Percentiles rank a stretch among this genome's conserved stretches.
phyloP scores from a whole-genome alignment of 2,888 invertebrate genomes.

The Pachymerium ferrugineum region DNA sequence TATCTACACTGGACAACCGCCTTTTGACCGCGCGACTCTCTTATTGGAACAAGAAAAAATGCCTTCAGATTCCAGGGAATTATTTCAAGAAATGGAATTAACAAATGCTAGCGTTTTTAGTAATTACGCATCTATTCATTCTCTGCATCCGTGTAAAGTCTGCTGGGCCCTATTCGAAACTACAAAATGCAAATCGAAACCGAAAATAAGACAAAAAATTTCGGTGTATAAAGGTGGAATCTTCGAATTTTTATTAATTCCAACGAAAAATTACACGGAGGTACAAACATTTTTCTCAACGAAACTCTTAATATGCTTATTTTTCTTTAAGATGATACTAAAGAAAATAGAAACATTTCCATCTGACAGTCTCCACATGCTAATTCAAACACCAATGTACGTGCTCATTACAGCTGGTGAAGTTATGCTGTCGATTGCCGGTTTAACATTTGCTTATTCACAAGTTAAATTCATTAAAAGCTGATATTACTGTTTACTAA shows the following conservation, averaged over 20 bases:
- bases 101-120: neutral
- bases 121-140: neutral
- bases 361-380: constrained; percentile 69
- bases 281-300: neutral
- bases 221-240: neutral
- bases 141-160: neutral
- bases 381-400: constrained; percentile 88
- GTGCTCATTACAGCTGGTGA: constrained; percentile 86
- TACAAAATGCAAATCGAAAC: neutral
- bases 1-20: neutral
- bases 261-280: neutral
- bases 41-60: neutral
- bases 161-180: neutral
- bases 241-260: neutral
- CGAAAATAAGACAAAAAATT: neutral
- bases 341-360: constrained; percentile 39
- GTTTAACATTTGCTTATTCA: constrained; percentile 90
- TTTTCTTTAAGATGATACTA: neutral
- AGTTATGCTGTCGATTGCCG: constrained; percentile 93
- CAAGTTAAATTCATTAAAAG: too few relatives aligned
- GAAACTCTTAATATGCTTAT: too few relatives aligned
- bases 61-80: neutral
- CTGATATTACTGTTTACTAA: too few relatives aligned
- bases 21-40: neutral
- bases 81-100: neutral